These are phyloP conservation scores for Malaclemys terrapin DNA, from an alignment of 2,113 vertebrate genomes.

Conservation along the genomic window DNA sequence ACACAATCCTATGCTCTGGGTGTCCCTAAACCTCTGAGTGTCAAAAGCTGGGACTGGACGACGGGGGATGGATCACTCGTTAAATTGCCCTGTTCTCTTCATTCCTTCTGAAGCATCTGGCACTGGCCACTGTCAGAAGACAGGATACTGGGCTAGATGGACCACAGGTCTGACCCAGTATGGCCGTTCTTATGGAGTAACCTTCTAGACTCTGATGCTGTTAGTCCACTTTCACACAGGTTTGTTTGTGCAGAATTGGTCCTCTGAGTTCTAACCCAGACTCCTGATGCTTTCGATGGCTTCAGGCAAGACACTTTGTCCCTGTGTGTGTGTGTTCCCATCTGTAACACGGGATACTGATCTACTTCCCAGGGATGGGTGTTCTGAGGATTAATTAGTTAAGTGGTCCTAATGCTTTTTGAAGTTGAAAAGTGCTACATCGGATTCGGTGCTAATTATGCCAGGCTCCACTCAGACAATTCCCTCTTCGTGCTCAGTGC, in stretches of 20 bases:
- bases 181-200: not conserved
- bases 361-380: not conserved
- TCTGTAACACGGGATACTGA: too few relatives aligned
- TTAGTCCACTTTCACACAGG: not conserved
- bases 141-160: not conserved
- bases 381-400: not conserved
- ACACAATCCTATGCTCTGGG: too few relatives aligned
- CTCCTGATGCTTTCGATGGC: not conserved
- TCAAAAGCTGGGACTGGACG: too few relatives aligned
- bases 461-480: not conserved
- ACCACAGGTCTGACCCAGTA: not conserved
- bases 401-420: not conserved
- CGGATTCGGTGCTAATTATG: not conserved
- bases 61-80: not conserved
- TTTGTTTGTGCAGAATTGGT: not conserved
- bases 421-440: not conserved
- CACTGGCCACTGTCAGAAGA: not conserved
- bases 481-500: not conserved
- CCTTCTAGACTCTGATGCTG: not conserved
- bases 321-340: too few relatives aligned
- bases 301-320: not conserved
- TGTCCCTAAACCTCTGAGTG: not conserved
- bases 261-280: not conserved
- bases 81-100: not conserved
- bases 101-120: not conserved